Conservation (phyloP, 2,113 vertebrate genomes). For the Mystacornis crossleyi region DNA sequence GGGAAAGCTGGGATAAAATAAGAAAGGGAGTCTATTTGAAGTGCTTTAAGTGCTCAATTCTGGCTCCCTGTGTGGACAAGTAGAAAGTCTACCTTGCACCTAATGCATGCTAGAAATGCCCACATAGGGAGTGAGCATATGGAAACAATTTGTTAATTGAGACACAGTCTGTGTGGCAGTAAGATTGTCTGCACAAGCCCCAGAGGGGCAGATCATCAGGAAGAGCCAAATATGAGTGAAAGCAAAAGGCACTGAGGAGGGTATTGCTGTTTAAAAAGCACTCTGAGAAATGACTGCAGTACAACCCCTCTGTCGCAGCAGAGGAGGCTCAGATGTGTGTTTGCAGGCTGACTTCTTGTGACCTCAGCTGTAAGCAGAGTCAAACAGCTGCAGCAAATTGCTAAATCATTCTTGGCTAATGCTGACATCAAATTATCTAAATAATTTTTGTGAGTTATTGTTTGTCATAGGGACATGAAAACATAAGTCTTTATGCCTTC, state of each 20-base stretch:
- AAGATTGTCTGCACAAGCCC: not conserved
- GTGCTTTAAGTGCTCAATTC: not conserved
- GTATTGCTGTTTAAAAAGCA: not conserved
- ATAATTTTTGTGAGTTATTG: not conserved
- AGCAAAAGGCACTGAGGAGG: not conserved
- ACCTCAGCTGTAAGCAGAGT: not conserved
- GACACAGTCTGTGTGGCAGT: not conserved
- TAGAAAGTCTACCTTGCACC: not conserved
- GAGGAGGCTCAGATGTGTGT: not conserved
- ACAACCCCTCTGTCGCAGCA: not conserved
- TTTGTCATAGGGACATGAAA: not conserved
- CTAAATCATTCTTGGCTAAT: conserved; percentile 4
- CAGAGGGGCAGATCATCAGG: not conserved
- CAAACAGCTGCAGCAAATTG: not conserved
- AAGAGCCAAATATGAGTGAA: not conserved
- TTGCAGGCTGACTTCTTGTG: not conserved
- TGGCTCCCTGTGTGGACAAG: not conserved
- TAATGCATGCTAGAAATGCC: not conserved
- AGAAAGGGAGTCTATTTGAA: not conserved
- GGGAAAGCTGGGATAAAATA: not conserved
- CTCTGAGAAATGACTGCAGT: not conserved
- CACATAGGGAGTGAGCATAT: rapidly evolving
- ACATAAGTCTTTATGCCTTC: not conserved
- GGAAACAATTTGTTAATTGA: not conserved
- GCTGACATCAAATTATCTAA: not conserved